A percentile compares a stretch with the other conserved stretches of the same genome.
Evolutionary conservation across 2,113 vertebrate genomes (phyloP).

Genomic region (Apaloderma vittatum): DNA sequence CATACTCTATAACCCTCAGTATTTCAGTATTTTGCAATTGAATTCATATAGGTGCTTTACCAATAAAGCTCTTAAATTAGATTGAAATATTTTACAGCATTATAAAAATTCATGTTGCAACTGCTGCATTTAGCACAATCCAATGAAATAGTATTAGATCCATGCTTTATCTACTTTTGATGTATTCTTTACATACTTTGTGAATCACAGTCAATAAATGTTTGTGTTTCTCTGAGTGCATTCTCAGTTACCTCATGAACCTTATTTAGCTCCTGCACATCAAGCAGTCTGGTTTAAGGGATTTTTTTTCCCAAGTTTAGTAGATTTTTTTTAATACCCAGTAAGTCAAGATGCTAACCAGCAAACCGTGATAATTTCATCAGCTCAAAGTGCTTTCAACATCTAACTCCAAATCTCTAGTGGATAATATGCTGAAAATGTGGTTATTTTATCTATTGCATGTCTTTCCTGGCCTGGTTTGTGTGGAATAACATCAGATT

Average conservation of each 20-base stretch:
- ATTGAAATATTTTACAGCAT: not conserved
- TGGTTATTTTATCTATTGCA: not conserved
- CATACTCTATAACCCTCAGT: not conserved
- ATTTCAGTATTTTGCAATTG: not conserved
- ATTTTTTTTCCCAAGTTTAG: not conserved
- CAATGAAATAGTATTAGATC: not conserved
- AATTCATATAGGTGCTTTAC: not conserved
- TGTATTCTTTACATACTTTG: not conserved
- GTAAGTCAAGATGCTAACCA: not conserved
- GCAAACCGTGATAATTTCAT: not conserved
- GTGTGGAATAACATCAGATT: not conserved
- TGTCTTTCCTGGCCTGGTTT: not conserved
- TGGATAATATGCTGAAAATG: not conserved
- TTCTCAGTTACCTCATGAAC: not conserved
- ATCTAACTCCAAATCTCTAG: not conserved
- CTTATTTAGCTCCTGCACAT: not conserved
- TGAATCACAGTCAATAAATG: not conserved
- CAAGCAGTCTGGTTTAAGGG: not conserved
- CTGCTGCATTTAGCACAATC: not conserved
- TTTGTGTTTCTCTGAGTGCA: not conserved
- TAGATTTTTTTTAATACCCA: not conserved
- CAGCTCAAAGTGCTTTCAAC: not conserved
- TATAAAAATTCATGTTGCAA: not conserved
- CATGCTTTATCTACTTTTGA: not conserved
- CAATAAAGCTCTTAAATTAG: not conserved